A percentile compares a stretch with the other conserved stretches of the same genome.
Evolutionary conservation across 2,888 invertebrate species (phyloP).

Genomic region (Phaonia tiefii): DNA sequence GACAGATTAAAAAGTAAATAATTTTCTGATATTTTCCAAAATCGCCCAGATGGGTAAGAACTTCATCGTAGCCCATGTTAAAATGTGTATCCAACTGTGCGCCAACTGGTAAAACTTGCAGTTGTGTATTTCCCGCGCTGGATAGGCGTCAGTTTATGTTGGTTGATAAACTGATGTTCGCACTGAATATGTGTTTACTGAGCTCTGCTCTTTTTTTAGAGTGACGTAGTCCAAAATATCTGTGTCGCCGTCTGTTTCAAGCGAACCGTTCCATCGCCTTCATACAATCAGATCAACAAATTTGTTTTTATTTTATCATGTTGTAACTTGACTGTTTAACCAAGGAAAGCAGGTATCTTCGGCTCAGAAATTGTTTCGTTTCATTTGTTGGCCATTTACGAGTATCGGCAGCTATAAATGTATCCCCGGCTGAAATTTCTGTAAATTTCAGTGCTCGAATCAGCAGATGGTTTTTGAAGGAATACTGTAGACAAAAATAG

Average conservation of each 20-base stretch:
- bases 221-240: background rate
- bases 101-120: background rate
- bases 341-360: too few relatives aligned
- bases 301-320: too few relatives aligned
- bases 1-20: constrained; percentile 85
- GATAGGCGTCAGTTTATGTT: constrained; percentile 2
- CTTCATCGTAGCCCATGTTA: constrained; percentile 86
- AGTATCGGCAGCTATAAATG: too few relatives aligned
- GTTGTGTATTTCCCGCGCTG: background rate
- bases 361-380: background rate
- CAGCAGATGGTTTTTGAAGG: background rate
- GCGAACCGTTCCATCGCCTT: too few relatives aligned
- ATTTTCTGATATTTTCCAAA: constrained; percentile 87
- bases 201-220: constrained; percentile 15
- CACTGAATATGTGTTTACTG: constrained; percentile 16
- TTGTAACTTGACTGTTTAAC: too few relatives aligned
- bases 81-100: background rate
- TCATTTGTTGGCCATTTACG: too few relatives aligned
- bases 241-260: too few relatives aligned
- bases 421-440: too few relatives aligned
- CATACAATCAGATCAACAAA: too few relatives aligned
- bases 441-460: too few relatives aligned
- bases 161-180: background rate
- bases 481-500: background rate
- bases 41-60: constrained; percentile 85